Conservation (phyloP, 1,140 invertebrate genomes). For the Sipha flava region DNA sequence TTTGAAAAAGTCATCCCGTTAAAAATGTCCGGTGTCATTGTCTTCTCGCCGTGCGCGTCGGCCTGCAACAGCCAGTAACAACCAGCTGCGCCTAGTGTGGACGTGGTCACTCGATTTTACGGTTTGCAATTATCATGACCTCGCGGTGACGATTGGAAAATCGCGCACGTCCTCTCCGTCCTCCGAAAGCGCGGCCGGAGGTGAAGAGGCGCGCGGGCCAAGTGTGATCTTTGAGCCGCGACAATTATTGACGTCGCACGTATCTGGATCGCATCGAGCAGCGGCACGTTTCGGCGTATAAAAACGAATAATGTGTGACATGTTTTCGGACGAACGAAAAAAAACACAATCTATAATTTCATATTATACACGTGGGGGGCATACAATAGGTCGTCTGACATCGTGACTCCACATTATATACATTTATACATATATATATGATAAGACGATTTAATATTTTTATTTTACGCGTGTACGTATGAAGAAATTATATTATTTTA, state of each 20-base stretch:
- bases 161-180: no score
- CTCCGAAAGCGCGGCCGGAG: background rate
- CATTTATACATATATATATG: no score
- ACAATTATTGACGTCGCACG: background rate
- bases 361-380: no score
- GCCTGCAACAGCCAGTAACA: no score
- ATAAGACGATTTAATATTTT: no score
- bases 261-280: conserved; percentile 9
- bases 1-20: conserved; percentile 23
- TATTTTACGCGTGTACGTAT: no score
- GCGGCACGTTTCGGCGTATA: no score
- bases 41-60: background rate
- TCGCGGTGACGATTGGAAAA: background rate
- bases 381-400: no score
- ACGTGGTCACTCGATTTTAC: background rate
- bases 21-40: conserved; percentile 20
- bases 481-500: no score
- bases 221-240: conserved; percentile 2
- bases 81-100: background rate
- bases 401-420: no score
- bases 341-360: background rate
- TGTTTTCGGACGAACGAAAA: background rate
- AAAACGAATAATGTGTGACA: background rate
- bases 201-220: no score
- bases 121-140: background rate